Percentiles rank a stretch among this genome's conserved stretches.
Conservation (phyloP, 1,140 invertebrate species). For the Mylabris phalerata region DNA sequence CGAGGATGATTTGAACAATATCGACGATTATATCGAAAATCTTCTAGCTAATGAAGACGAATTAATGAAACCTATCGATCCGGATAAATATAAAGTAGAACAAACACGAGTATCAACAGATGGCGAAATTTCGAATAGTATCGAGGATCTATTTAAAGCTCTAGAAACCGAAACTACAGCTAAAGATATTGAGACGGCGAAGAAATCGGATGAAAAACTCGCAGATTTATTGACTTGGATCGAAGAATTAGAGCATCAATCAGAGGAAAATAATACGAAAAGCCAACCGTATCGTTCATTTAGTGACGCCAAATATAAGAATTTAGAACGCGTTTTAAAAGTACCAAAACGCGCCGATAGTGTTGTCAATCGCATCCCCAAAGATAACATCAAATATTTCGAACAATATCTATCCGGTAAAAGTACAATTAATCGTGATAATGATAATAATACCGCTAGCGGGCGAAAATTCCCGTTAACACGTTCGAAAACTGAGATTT, state of each 20-base stretch:
- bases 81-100: conserved; percentile 19
- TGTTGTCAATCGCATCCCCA: conserved; percentile 35
- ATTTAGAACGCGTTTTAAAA: conserved; percentile 36
- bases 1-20: conserved; percentile 33
- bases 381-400: conserved; percentile 37
- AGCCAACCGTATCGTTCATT: conserved; percentile 33
- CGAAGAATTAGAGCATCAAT: conserved; percentile 38
- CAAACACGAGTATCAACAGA: conserved; percentile 9
- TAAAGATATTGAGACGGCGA: conserved; percentile 20
- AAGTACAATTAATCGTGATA: conserved; percentile 7
- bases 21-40: conserved; percentile 40
- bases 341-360: conserved; percentile 24
- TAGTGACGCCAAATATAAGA: conserved; percentile 38
- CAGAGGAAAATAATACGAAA: conserved; percentile 13
- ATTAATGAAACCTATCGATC: conserved; percentile 35
- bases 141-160: conserved; percentile 40
- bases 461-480: conserved; percentile 21
- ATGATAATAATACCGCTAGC: conserved; percentile 8
- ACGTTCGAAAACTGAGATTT: conserved; percentile 38
- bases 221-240: conserved; percentile 39
- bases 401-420: conserved; percentile 36
- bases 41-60: conserved; percentile 38
- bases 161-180: conserved; percentile 33
- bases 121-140: conserved; percentile 33
- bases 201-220: conserved; percentile 35